phyloP scores from a whole-genome alignment of 2,888 invertebrate genomes.

The Asteroscopus sphinx region DNA sequence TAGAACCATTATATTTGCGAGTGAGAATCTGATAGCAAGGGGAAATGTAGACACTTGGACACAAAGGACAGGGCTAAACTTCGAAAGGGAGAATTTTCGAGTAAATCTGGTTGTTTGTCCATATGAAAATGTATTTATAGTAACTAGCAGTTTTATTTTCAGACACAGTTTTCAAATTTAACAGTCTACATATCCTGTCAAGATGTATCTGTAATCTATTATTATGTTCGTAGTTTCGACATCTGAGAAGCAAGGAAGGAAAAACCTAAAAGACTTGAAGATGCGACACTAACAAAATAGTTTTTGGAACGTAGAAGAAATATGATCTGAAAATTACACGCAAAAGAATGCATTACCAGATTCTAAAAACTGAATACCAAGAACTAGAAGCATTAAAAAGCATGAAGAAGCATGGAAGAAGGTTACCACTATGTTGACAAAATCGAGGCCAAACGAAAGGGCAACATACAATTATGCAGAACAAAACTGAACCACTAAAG shows the following conservation, averaged over 20 bases:
- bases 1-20: slow-evolving; percentile 59
- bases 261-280: too few relatives aligned
- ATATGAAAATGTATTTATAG: not conserved
- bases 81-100: slow-evolving; percentile 44
- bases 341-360: not conserved
- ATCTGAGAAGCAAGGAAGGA: too few relatives aligned
- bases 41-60: slow-evolving; percentile 44
- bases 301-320: too few relatives aligned
- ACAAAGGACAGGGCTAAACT: slow-evolving; percentile 52
- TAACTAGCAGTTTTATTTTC: too few relatives aligned
- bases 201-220: too few relatives aligned
- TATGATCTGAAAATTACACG: not conserved
- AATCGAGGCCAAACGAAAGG: slow-evolving; percentile 14
- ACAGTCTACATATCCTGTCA: too few relatives aligned
- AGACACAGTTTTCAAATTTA: too few relatives aligned
- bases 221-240: too few relatives aligned
- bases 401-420: too few relatives aligned
- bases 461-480: not conserved
- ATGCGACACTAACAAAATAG: too few relatives aligned
- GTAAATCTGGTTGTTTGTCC: slow-evolving; percentile 36
- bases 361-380: too few relatives aligned
- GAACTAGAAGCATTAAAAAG: too few relatives aligned
- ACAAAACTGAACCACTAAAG: not conserved
- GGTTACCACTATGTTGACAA: not conserved
- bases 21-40: slow-evolving; percentile 55